A percentile compares a stretch with the other conserved stretches of the same genome.
Evolutionary conservation across 64 coral and sea anemone genomes (phyloP).

Genomic region (Montipora cactus): DNA sequence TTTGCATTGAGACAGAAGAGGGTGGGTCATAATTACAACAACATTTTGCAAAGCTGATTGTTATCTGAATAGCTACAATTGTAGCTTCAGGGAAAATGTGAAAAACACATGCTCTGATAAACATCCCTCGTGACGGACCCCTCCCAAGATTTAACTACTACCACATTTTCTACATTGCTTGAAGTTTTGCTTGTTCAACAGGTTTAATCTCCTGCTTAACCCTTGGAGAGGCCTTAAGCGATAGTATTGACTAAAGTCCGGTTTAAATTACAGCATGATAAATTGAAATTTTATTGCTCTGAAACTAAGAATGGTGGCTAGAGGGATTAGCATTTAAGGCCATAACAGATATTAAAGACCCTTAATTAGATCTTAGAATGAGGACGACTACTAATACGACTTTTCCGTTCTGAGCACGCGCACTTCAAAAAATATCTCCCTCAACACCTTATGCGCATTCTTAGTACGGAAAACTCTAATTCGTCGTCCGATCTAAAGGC

Average conservation of each 20-base stretch:
- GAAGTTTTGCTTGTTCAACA: conserved; percentile 22
- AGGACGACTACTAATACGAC: too few species aligned
- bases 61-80: too few species aligned
- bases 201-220: conserved; percentile 22
- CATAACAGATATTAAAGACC: too few species aligned
- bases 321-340: too few species aligned
- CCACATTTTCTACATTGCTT: conserved; percentile 6
- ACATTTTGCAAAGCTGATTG: too few species aligned
- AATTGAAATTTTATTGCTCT: background rate
- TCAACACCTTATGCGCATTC: too few species aligned
- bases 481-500: too few species aligned
- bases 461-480: too few species aligned
- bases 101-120: conserved; percentile 19
- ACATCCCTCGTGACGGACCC: background rate
- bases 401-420: too few species aligned
- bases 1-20: background rate
- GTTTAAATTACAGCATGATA: conserved; percentile 1
- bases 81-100: background rate
- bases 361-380: too few species aligned
- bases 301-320: background rate
- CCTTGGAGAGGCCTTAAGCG: background rate
- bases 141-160: conserved; percentile 13
- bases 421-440: too few species aligned
- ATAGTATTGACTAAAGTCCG: background rate
- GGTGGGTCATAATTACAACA: too few species aligned